Evolutionary conservation across 2,113 vertebrate genomes (phyloP).

Genomic region (Heliornis fulica): DNA sequence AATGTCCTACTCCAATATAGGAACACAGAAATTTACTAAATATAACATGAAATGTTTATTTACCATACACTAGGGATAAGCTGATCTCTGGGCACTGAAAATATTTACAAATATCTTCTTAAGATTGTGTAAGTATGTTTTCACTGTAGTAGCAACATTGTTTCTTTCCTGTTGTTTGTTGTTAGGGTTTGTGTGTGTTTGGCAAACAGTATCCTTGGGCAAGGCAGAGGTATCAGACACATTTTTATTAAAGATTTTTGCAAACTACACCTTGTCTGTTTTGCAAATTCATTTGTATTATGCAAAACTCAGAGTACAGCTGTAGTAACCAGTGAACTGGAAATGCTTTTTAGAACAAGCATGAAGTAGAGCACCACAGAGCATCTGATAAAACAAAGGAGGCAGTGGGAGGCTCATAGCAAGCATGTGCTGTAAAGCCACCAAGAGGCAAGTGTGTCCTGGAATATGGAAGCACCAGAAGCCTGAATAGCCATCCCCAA

Average conservation of each 20-base stretch:
- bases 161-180: neutral
- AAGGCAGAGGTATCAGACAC: neutral
- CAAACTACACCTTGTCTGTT: neutral
- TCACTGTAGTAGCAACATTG: neutral
- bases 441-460: neutral
- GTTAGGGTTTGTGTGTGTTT: neutral
- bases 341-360: neutral
- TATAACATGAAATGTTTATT: neutral
- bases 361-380: neutral
- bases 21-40: neutral
- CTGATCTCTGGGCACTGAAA: neutral
- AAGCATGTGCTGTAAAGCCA: neutral
- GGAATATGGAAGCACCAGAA: accelerated
- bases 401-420: neutral
- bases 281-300: neutral
- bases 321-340: neutral
- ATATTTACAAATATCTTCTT: too few species aligned
- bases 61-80: neutral
- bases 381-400: neutral
- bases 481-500: neutral
- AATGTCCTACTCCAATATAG: neutral
- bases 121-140: too few species aligned
- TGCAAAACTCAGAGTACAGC: neutral
- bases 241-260: neutral
- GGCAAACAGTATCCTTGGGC: neutral